phyloP scores from a whole-genome alignment of 1,140 invertebrate species.

The Drosophila elegans region DNA sequence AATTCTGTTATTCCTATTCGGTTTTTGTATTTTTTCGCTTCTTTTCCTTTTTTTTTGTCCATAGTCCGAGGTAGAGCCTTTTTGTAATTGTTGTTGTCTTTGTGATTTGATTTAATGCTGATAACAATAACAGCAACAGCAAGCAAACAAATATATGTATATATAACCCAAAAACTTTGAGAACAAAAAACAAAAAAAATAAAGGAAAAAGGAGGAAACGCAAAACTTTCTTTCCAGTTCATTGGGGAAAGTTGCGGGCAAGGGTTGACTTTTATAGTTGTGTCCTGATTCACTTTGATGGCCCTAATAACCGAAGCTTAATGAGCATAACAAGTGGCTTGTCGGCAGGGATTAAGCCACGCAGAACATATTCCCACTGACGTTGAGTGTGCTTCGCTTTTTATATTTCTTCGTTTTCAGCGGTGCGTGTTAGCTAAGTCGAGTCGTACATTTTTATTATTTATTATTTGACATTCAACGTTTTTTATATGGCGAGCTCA shows the following conservation, averaged over 20 bases:
- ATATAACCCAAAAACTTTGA: constrained; percentile 72
- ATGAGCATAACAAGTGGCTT: constrained; percentile 77
- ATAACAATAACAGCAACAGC: constrained; percentile 82
- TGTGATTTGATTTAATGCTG: constrained; percentile 83
- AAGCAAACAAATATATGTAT: constrained; percentile 47
- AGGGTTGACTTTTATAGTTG: constrained; percentile 80
- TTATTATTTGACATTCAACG: constrained; percentile 62
- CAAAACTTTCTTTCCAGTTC: constrained; percentile 65
- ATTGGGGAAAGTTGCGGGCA: constrained; percentile 36
- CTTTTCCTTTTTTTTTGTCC: constrained; percentile 18
- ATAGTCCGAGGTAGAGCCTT: constrained; percentile 56
- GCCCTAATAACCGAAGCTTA: constrained; percentile 80
- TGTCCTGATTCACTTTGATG: constrained; percentile 80
- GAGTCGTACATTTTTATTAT: constrained; percentile 55
- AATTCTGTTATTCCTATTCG: constrained; percentile 61
- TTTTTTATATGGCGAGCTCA: constrained; percentile 15
- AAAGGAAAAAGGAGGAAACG: constrained; percentile 25
- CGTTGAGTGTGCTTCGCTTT: constrained; percentile 13
- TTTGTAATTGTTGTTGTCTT: constrained; percentile 80
- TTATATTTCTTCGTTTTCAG: constrained; percentile 3
- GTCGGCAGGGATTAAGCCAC: constrained; percentile 44
- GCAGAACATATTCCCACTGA: constrained; percentile 26
- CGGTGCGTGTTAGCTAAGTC: constrained; percentile 40
- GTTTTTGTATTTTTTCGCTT: constrained; percentile 39
- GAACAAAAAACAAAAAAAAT: constrained; percentile 39